Percentiles rank a stretch among this genome's conserved stretches.
Conservation (phyloP, 2,113 vertebrate genomes). For the Tylochromis polylepis region DNA sequence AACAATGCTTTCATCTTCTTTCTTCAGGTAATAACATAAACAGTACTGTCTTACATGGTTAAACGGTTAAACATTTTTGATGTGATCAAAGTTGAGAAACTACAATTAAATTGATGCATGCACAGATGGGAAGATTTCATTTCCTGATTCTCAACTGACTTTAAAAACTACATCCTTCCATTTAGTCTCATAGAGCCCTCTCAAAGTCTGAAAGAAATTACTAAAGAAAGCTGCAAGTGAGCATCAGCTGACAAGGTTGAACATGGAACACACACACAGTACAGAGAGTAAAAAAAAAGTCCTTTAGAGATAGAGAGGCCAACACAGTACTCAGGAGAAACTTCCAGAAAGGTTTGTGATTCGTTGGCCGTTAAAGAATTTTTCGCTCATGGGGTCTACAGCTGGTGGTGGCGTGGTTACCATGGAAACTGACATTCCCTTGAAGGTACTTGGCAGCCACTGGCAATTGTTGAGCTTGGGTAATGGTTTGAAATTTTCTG, state of each 20-base stretch:
- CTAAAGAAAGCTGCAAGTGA: background rate
- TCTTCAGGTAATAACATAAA: background rate
- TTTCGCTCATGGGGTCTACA: conserved; percentile 13
- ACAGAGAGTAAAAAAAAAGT: background rate
- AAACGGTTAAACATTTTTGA: background rate
- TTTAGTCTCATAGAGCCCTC: background rate
- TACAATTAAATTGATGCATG: background rate
- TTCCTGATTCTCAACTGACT: background rate
- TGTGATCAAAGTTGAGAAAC: background rate
- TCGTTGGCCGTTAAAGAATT: background rate
- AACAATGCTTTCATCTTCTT: background rate
- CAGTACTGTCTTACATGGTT: background rate
- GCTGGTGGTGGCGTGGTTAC: conserved; percentile 50
- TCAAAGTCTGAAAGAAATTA: background rate
- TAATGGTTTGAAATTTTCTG: conserved; percentile 62
- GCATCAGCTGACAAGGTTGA: background rate
- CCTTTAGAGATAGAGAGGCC: background rate
- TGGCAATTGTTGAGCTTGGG: conserved; percentile 58
- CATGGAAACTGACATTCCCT: conserved; percentile 74
- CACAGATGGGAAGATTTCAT: background rate
- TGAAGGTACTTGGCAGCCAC: conserved; percentile 54
- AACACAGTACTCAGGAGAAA: background rate
- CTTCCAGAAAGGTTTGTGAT: background rate
- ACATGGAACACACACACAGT: conserved; percentile 2
- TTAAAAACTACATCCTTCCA: background rate